phyloP scores from a whole-genome alignment of 2,888 invertebrate species.

The Cryptus armator region DNA sequence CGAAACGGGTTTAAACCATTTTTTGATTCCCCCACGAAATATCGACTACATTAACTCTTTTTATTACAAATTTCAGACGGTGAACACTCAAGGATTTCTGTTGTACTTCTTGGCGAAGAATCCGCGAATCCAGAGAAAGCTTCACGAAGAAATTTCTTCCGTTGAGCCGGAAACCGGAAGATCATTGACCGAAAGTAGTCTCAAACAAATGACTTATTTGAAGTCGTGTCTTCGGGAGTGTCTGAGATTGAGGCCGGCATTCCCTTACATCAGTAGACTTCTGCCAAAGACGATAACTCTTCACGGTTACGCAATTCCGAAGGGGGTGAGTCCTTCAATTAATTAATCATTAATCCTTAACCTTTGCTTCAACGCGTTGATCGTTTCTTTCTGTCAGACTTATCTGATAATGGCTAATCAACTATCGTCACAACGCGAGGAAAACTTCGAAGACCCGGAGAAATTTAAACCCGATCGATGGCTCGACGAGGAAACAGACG shows the following conservation, averaged over 20 bases:
- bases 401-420: conserved; percentile 89
- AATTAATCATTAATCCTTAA: conserved; percentile 14
- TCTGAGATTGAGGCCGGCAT: conserved; percentile 88
- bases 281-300: conserved; percentile 87
- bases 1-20: too few relatives aligned
- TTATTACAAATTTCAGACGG: conserved; percentile 84
- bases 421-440: conserved; percentile 88
- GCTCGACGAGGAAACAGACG: conserved; percentile 85
- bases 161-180: conserved; percentile 81
- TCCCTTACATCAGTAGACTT: conserved; percentile 88
- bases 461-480: conserved; percentile 89
- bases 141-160: conserved; percentile 88
- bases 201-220: conserved; percentile 86
- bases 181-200: conserved; percentile 74
- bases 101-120: conserved; percentile 90
- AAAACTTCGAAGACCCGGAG: conserved; percentile 88
- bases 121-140: conserved; percentile 88
- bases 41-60: not conserved
- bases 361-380: not conserved
- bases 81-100: conserved; percentile 88
- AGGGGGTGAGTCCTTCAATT: conserved; percentile 77
- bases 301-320: conserved; percentile 87
- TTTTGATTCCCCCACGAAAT: too few relatives aligned
- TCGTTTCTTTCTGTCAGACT: conserved; percentile 81
- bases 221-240: conserved; percentile 89